These are phyloP conservation scores for Trichacis sp. DNA, from an alignment of 2,888 invertebrate species.

Conservation along the genomic window DNA sequence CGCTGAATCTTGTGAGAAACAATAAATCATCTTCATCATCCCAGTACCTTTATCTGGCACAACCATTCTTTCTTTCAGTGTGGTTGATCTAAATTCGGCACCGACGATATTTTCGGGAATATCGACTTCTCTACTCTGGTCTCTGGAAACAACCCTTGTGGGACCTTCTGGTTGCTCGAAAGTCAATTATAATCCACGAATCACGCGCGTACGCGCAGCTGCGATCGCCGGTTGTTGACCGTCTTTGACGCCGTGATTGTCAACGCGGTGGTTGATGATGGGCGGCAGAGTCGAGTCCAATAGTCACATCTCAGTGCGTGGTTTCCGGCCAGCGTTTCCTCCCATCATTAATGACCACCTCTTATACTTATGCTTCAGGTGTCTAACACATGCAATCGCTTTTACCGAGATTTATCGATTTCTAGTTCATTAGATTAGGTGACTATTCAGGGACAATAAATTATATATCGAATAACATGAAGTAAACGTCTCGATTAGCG, in stretches of 20 bases:
- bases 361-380: slow-evolving; percentile 38
- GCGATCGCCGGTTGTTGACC: slow-evolving; percentile 54
- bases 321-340: slow-evolving; percentile 65
- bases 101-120: no score
- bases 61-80: no score
- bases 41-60: no score
- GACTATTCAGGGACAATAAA: no score
- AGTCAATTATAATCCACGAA: slow-evolving; percentile 6
- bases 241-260: slow-evolving; percentile 45
- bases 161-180: background rate
- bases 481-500: no score
- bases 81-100: no score
- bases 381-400: slow-evolving; percentile 40
- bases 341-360: slow-evolving; percentile 58
- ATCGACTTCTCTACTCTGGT: no score
- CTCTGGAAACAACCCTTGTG: background rate
- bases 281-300: slow-evolving; percentile 39
- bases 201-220: slow-evolving; percentile 30
- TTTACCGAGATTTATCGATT: background rate
- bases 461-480: no score
- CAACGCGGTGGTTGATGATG: slow-evolving; percentile 41
- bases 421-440: slow-evolving; percentile 2
- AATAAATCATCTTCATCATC: no score
- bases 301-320: slow-evolving; percentile 66
- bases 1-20: no score